Evolutionary conservation across 1,140 invertebrate species (phyloP), one percentile per base, ranked within the genome.

Genomic region (Brachionus asplanchnoidis): DNA sequence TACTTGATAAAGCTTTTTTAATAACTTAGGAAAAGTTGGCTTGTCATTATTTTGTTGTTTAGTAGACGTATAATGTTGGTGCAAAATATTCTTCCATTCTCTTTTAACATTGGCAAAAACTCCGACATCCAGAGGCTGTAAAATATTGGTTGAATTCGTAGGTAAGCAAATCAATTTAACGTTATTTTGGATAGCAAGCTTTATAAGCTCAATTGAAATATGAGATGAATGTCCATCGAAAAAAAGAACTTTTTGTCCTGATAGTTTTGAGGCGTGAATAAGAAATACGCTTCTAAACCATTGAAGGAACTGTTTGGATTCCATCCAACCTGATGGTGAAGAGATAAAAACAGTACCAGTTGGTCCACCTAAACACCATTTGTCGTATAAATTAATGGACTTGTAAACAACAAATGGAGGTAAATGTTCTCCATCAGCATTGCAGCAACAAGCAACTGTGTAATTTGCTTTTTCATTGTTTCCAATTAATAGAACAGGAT

Each of bases 271-370:
- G 28, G 20, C 11, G 28, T 66, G 23, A 36, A 73, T 36, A 36
- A 73, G 68, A 73, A 73, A 40, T 28, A 73, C 28, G n/a, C n/a
- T 28, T 70, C 28, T 28, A 36, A 70, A 32, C 23, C 14, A 28
- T 32, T 28, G 66, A n/a, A 70, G 32, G 12, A 70, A 70, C 28
- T 70, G 66, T 32, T 36, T 28, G 28, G 66, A 70, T 70, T 70
- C 68, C 68, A 73, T 40, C 68, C 26, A 73, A 73, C 68, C 68
- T 32, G 32, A 36, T 73, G 68, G 26, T 40, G 68, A 73, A 40
- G 32, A 32, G 32, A 6, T 40, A 40, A 36, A 73, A 36, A 32
- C 36, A 17, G 68, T 40, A 17, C 68, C 68, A 36, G 26, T 32
- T 32, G 68, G 68, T 32, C 60, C 9, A 66, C 60, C 28, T 66